Base-by-base conservation (phyloP, 2,113 vertebrate species). In the Atlantisia rogersi region DNA sequence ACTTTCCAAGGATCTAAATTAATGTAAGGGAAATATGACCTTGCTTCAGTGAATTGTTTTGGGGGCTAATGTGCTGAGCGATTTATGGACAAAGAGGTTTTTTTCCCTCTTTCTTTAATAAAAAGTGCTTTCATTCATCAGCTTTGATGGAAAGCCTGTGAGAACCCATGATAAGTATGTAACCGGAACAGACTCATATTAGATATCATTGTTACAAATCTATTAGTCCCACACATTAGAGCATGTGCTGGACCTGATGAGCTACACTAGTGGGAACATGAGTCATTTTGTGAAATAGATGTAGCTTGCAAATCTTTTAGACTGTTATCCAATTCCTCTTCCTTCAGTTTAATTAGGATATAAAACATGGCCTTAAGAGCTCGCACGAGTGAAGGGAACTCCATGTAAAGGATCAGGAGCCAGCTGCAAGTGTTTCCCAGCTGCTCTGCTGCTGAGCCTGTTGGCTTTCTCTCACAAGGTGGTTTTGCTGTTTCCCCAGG, bases 281-380 rank as follows among this genome's bases (percentile, higher is more conserved):
- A 97, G 94, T 97, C 96, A 97, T 82, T 83, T 88, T 82, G 85
- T 77, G 95, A 95, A 96, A 95, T 97, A 96, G 94, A 96, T 97
- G 96, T 96, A 97, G 92, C 95, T 56, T 97, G 95, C 82, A 94
- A 90, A 83, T 96, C 97, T 96, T 92, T 86, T 82, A 73, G 94
- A 92, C 96, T 96, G 88, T 95, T 96, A 97, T 62, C 97, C 96
- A 96, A 88, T 98, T 97, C 96, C 58, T 94, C 96, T 96, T 96
- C 97, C 97, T 95, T 97, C 94, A 44, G 52, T 95, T 98, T 98
- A 98, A 98, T 98, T 96, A 97, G 98, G 97, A 97, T 94, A 94
- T 97, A 97, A 98, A 98, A 90, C 94, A 95, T 46, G 75, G 92
- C 65, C 88, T 88, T 80, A 84, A 84, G 71, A 94, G 91, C 74